A percentile compares a stretch with the other conserved stretches of the same genome.
phyloP scores from a whole-genome alignment of 1,140 invertebrate species.

The Drosophila repletoides region DNA sequence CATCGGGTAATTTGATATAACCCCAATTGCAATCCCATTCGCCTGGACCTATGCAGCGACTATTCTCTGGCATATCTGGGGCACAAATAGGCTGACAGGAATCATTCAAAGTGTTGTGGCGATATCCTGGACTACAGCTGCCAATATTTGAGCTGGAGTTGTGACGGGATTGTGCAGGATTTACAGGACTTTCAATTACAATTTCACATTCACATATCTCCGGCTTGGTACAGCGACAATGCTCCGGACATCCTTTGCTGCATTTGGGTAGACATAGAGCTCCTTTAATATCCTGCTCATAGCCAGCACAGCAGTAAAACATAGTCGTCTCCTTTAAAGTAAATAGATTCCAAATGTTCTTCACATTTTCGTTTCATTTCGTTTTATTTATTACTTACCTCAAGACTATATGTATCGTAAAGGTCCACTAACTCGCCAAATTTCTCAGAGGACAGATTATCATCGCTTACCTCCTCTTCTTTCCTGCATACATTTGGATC shows the following conservation, averaged over 20 bases:
- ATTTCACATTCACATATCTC: constrained; percentile 18
- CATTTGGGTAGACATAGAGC: constrained; percentile 54
- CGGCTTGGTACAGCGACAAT: constrained; percentile 7
- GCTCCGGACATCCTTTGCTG: constrained; percentile 5
- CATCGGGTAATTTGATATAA: neutral
- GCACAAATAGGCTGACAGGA: constrained; percentile 1
- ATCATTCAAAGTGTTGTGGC: no score
- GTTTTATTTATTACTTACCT: neutral
- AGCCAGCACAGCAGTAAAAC: constrained; percentile 3
- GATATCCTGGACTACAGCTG: no score
- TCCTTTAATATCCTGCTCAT: neutral
- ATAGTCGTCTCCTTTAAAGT: no score
- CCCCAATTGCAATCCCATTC: constrained; percentile 26
- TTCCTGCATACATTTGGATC: constrained; percentile 4
- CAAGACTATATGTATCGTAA: no score
- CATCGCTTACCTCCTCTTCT: neutral
- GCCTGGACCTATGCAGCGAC: neutral
- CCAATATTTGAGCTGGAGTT: no score
- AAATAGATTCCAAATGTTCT: neutral
- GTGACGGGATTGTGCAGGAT: no score
- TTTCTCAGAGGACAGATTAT: neutral
- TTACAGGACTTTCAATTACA: no score
- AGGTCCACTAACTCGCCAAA: no score
- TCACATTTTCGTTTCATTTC: no score
- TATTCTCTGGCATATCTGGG: neutral